phyloP scores from a whole-genome alignment of 2,888 invertebrate genomes.

The Pimpla rufipes region DNA sequence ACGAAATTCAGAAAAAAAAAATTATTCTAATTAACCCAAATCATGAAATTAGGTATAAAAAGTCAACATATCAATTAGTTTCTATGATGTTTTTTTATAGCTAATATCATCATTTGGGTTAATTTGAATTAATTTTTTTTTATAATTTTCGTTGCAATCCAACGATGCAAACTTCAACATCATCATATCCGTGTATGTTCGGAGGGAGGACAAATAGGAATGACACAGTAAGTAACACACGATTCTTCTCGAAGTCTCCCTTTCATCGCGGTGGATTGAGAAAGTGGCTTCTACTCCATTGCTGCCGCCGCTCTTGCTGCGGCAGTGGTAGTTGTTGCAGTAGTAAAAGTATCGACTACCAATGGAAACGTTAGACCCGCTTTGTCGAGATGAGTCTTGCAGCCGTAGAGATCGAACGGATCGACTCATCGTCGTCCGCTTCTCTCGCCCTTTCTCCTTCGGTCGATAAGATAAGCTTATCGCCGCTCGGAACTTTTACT shows the following conservation, averaged over 20 bases:
- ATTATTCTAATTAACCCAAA: too few relatives aligned
- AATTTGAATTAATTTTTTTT: too few relatives aligned
- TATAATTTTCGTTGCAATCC: conserved; percentile 52
- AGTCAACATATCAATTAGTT: too few relatives aligned
- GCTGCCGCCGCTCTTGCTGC: conserved; percentile 10
- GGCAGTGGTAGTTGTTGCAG: background rate
- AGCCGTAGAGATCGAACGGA: conserved; percentile 38
- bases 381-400: conserved; percentile 29
- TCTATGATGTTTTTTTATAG: too few relatives aligned
- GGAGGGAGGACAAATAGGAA: conserved; percentile 19
- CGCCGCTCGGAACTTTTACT: conserved; percentile 42
- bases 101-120: too few relatives aligned
- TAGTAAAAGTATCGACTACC: conserved; percentile 21
- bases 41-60: too few relatives aligned
- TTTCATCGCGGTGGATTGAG: conserved; percentile 62
- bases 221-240: conserved; percentile 16
- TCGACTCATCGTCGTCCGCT: conserved; percentile 40
- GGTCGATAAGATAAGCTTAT: conserved; percentile 62
- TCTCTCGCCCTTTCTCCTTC: conserved; percentile 1
- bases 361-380: conserved; percentile 29
- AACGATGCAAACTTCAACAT: conserved; percentile 53
- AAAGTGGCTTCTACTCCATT: conserved; percentile 49
- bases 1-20: too few relatives aligned
- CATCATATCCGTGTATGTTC: conserved; percentile 26
- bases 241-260: conserved; percentile 48